Evolutionary conservation across 1,140 invertebrate species (phyloP).

Genomic region (Danaus melanippus): DNA sequence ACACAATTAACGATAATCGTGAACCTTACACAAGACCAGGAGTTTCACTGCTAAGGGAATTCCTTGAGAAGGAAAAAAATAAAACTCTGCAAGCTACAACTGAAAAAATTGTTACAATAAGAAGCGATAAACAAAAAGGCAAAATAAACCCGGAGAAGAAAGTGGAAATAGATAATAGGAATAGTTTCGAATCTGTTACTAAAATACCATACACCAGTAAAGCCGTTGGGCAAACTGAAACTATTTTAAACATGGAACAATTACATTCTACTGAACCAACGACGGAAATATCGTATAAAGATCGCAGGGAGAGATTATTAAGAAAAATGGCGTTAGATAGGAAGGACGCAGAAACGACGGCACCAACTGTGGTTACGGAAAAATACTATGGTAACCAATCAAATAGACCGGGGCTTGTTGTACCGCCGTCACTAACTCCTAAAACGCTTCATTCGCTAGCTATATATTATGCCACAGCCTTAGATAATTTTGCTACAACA

Average conservation of each 20-base stretch:
- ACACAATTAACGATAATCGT: constrained; percentile 38
- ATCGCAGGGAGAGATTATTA: constrained; percentile 52
- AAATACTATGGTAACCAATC: constrained; percentile 52
- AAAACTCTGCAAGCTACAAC: constrained; percentile 39
- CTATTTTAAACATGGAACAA: constrained; percentile 31
- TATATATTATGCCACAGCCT: constrained; percentile 81
- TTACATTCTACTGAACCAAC: constrained; percentile 26
- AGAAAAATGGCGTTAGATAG: constrained; percentile 49
- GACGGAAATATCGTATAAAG: constrained; percentile 53
- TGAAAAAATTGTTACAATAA: constrained; percentile 37
- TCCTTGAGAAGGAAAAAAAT: constrained; percentile 58
- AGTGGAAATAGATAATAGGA: constrained; percentile 34
- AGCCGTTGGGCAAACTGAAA: constrained; percentile 28
- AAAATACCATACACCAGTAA: constrained; percentile 52
- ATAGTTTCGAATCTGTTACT: constrained; percentile 52
- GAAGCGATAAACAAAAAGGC: constrained; percentile 26
- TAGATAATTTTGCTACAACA: constrained; percentile 74
- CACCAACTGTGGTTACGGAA: constrained; percentile 35
- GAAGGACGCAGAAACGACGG: constrained; percentile 30
- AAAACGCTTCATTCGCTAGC: constrained; percentile 84
- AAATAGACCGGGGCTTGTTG: constrained; percentile 74
- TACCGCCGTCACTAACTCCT: constrained; percentile 80
- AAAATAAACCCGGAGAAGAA: constrained; percentile 28
- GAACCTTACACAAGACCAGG: constrained; percentile 65
- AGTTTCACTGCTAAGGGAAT: constrained; percentile 51